Conservation (phyloP, 2,113 vertebrate species). For the Maccullochella peelii region DNA sequence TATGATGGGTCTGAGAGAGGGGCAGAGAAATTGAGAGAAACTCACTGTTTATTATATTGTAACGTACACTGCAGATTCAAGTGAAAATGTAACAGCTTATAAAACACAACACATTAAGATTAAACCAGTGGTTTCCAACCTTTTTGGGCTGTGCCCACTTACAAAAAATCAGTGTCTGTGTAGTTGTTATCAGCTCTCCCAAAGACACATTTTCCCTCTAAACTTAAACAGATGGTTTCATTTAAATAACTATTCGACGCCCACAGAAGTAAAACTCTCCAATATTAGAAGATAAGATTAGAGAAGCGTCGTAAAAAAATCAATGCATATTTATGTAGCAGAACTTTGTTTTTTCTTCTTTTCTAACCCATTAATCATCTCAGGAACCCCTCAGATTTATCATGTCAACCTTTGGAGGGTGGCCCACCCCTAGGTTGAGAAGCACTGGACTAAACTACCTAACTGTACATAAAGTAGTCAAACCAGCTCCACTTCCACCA, state of each 20-base stretch:
- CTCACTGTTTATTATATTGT: background rate
- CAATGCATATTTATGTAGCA: background rate
- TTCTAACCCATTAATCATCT: background rate
- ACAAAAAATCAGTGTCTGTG: background rate
- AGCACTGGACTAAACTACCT: background rate
- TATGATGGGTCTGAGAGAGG: slow-evolving; percentile 86
- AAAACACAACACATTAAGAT: background rate
- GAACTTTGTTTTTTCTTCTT: background rate
- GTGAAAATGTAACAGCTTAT: background rate
- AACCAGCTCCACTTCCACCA: background rate
- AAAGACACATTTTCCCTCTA: slow-evolving; percentile 8
- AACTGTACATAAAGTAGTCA: background rate
- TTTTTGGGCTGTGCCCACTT: background rate
- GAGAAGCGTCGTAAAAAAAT: background rate
- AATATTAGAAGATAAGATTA: background rate
- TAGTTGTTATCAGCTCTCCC: background rate
- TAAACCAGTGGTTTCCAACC: background rate
- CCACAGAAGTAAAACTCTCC: background rate
- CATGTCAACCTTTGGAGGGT: background rate
- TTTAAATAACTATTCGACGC: background rate
- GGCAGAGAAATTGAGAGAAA: background rate
- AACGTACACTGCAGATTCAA: background rate
- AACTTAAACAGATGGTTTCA: slow-evolving; percentile 10
- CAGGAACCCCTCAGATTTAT: background rate
- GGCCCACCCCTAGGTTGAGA: background rate